Conservation (phyloP, 2,113 vertebrate species). For the Podiceps cristatus region DNA sequence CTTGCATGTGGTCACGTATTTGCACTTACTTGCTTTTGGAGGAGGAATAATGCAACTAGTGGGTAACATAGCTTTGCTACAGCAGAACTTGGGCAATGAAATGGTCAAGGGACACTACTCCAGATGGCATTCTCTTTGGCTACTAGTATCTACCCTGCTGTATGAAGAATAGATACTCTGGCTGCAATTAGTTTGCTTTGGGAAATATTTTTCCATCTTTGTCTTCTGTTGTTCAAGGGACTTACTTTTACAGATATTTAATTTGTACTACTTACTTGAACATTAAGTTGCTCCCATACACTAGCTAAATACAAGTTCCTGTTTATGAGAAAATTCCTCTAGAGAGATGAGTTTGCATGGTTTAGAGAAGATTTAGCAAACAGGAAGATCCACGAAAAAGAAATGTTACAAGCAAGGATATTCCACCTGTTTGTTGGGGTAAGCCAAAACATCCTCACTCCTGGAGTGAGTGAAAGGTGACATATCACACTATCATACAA, state of each 20-base stretch:
- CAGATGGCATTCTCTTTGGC: background rate
- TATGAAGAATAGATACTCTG: background rate
- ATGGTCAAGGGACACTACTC: background rate
- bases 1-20: background rate
- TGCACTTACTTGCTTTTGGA: background rate
- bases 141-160: background rate
- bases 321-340: background rate
- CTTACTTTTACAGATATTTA: background rate
- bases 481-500: background rate
- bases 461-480: background rate
- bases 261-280: background rate
- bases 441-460: background rate
- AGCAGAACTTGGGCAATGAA: background rate
- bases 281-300: background rate
- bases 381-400: background rate
- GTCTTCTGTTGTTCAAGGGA: background rate
- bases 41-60: background rate
- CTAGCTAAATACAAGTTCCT: background rate
- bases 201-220: background rate
- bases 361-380: background rate
- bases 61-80: background rate
- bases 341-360: background rate
- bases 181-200: background rate
- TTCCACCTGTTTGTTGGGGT: background rate
- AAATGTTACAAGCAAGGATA: background rate